Evolutionary conservation across 1,140 invertebrate genomes (phyloP).

Genomic region (Drosophila biarmipes): DNA sequence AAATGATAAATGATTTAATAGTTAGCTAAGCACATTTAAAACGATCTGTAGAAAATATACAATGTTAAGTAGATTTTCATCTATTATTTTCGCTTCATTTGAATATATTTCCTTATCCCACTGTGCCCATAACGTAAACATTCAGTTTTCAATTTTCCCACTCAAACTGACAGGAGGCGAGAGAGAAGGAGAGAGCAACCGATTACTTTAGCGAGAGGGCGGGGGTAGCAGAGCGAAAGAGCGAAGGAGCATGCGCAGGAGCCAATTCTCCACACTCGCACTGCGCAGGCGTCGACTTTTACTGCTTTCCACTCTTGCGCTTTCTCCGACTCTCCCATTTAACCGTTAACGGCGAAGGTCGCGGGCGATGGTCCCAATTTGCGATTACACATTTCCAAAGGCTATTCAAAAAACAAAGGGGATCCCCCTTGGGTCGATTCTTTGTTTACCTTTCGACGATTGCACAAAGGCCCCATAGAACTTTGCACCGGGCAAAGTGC

Average conservation of each 20-base stretch:
- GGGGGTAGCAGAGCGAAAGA: constrained; percentile 13
- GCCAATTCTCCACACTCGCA: constrained; percentile 50
- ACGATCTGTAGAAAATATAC: too few relatives aligned
- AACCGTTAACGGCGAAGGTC: constrained; percentile 36
- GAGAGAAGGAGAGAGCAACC: constrained; percentile 6
- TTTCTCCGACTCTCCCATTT: constrained; percentile 21
- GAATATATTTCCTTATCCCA: constrained; percentile 2
- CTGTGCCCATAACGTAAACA: constrained; percentile 74
- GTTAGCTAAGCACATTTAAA: too few relatives aligned
- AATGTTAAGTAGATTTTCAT: too few relatives aligned
- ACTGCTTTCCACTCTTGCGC: constrained; percentile 32
- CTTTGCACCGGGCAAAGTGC: constrained; percentile 24
- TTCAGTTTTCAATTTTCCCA: constrained; percentile 52
- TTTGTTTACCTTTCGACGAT: constrained; percentile 74
- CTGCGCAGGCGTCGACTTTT: constrained; percentile 56
- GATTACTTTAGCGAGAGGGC: constrained; percentile 33
- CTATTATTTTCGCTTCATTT: background rate
- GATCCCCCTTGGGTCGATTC: constrained; percentile 50
- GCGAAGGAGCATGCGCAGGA: constrained; percentile 18
- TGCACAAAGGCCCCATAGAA: constrained; percentile 32
- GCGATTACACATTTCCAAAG: constrained; percentile 49
- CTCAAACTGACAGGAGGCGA: constrained; percentile 28
- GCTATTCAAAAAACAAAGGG: constrained; percentile 52
- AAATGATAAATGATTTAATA: too few relatives aligned
- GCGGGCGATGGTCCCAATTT: constrained; percentile 32